phyloP scores from a whole-genome alignment of 37 sponge, comb jelly and placozoan genomes.

The Lycopodina hypogea region DNA sequence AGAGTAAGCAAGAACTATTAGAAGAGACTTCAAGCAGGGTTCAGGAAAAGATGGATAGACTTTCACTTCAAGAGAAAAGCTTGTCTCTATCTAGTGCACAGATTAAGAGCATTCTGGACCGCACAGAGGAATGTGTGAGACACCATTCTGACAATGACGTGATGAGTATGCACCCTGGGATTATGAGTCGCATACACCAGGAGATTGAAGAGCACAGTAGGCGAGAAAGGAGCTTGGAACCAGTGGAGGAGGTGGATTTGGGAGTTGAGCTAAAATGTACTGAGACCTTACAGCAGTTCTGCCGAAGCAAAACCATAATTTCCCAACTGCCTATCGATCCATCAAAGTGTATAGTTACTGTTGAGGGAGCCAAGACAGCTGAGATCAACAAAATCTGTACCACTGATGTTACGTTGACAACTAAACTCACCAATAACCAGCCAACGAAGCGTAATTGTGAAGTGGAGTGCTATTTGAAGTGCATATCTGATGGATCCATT shows the following conservation, averaged over 20 bases:
- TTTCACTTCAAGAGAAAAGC: no score
- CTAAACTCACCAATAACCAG: neutral
- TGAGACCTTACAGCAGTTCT: conserved; percentile 1
- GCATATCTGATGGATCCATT: conserved; percentile 9
- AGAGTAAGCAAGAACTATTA: no score
- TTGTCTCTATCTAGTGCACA: no score
- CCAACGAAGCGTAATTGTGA: neutral
- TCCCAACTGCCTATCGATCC: conserved; percentile 8
- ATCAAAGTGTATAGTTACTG: neutral
- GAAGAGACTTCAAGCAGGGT: no score
- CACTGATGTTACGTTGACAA: neutral
- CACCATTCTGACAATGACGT: no score
- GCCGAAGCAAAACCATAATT: neutral
- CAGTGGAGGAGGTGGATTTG: conserved; percentile 2
- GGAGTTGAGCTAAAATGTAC: neutral
- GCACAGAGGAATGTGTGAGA: no score
- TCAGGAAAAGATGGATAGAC: no score
- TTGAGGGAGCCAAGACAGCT: neutral
- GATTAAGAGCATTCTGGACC: no score
- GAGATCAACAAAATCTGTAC: neutral
- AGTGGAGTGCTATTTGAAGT: conserved; percentile 2
- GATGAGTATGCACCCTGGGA: no score
- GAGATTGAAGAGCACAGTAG: no score
- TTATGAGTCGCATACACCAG: no score
- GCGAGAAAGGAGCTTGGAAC: neutral